Percentiles rank a stretch among this genome's conserved stretches.
phyloP scores from a whole-genome alignment of 2,888 invertebrate species.

The Tinea trinotella region DNA sequence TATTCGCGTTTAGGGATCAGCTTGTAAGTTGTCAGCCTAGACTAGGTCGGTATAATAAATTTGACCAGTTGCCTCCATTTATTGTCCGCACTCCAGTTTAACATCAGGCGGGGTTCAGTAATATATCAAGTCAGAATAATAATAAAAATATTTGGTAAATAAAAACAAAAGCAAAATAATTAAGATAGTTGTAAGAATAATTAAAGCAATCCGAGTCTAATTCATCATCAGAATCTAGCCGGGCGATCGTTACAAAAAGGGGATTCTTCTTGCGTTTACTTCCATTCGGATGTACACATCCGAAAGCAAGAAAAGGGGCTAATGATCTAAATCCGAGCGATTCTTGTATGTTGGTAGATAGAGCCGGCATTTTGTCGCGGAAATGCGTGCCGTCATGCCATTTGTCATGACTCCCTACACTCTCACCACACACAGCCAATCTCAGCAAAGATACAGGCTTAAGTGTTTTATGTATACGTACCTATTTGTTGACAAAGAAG shows the following conservation, averaged over 20 bases:
- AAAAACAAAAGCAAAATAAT: too few species aligned
- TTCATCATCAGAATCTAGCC: not conserved
- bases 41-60: too few species aligned
- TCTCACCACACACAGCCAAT: conserved; percentile 1
- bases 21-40: too few species aligned
- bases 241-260: not conserved
- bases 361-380: conserved; percentile 8
- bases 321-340: conserved; percentile 15
- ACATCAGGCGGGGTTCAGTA: too few species aligned
- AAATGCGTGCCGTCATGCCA: conserved; percentile 18
- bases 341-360: conserved; percentile 1
- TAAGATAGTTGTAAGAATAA: not conserved
- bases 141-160: too few species aligned
- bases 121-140: too few species aligned
- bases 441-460: conserved; percentile 10
- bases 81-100: too few species aligned
- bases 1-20: too few species aligned
- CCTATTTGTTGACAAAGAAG: not conserved
- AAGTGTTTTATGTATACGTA: not conserved
- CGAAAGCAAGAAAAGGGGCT: conserved; percentile 12
- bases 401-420: conserved; percentile 18
- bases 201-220: not conserved
- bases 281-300: not conserved
- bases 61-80: too few species aligned
- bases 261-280: conserved; percentile 1